Evolutionary conservation across 2,797 vertebrate species (phyloP), one percentile per base, ranked within the genome.

Genomic region (Chaetophractus vellerosus): DNA sequence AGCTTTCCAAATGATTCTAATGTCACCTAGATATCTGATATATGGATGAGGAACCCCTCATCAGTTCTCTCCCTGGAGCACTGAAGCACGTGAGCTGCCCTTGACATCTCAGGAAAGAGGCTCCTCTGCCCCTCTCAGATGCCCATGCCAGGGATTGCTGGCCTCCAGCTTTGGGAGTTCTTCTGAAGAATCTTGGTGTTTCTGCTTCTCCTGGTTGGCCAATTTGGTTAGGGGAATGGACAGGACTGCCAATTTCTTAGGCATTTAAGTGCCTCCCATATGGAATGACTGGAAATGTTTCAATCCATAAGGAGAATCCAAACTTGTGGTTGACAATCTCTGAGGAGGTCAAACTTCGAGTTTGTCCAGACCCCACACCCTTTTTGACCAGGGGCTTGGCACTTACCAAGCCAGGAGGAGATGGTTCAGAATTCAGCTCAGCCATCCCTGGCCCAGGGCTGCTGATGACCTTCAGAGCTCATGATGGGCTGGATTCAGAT

Each of bases 1-100:
- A 76, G 41, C 21, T 71, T 18, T 79, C 18, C 21, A 48, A 21
- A 36, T 9, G 6, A 19, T 59, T 66, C 52, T 76, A 59, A 59
- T 3, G 10, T 41, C 36, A 24, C 66, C 24, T 14, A 57, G 31
- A 2, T 45, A 45, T 45, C 45, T 8, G 1, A 45, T 45, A 45
- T 45, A 45, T 45, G 45, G 45, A 7, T 36, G 12, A 6, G 19
- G 26, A 57, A 12, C 16, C n/a, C 12, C 36, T 55, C 23, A 4
- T 10, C 5, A 31, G 7, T 2, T 0, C 10, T 31, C 9, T 0
- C 0, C 1, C 23, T 28, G 23, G 45, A 45, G 45, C 45, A 1
- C 9, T 45, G 45, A 45, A 45, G 45, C 45, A 8, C 45, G 9
- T 10, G 45, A 45, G 5, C 45, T 45, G 45, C 45, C 6, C 6